These are phyloP conservation scores for Apteryx owenii DNA, from an alignment of 2,113 vertebrate genomes.

Conservation along the genomic window DNA sequence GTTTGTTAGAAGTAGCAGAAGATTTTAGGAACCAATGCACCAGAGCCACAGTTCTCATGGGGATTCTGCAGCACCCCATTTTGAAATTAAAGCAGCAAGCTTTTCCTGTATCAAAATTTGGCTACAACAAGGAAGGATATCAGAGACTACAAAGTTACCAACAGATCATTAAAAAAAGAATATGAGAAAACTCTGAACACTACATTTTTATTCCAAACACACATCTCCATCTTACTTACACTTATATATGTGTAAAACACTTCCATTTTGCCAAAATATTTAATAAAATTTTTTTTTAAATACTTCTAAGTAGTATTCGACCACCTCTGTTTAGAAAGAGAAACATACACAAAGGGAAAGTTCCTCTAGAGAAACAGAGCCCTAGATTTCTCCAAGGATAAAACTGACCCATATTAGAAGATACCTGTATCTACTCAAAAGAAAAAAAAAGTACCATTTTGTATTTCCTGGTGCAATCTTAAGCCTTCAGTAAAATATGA, in stretches of 20 bases:
- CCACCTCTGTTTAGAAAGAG: not conserved
- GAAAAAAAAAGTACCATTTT: not conserved
- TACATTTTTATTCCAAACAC: not conserved
- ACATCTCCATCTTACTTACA: not conserved
- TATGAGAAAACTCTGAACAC: not conserved
- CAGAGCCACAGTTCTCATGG: not conserved
- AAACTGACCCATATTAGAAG: not conserved
- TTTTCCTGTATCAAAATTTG: too few relatives aligned
- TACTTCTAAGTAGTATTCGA: not conserved
- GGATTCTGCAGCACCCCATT: not conserved
- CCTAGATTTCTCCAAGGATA: not conserved
- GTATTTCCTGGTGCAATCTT: not conserved
- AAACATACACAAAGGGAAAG: not conserved
- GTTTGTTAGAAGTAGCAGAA: not conserved
- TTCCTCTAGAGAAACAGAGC: not conserved
- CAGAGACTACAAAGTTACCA: not conserved
- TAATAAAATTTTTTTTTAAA: not conserved
- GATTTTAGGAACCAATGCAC: not conserved
- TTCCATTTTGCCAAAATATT: not conserved
- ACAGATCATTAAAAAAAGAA: not conserved
- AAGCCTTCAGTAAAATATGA: not conserved
- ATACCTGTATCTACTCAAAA: accelerated
- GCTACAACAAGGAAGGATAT: not conserved
- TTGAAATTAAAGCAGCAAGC: not conserved
- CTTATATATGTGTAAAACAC: not conserved